These are phyloP conservation scores for Sycon ciliatum DNA, from an alignment of 37 sponge, comb jelly and placozoan genomes.

Conservation along the genomic window DNA sequence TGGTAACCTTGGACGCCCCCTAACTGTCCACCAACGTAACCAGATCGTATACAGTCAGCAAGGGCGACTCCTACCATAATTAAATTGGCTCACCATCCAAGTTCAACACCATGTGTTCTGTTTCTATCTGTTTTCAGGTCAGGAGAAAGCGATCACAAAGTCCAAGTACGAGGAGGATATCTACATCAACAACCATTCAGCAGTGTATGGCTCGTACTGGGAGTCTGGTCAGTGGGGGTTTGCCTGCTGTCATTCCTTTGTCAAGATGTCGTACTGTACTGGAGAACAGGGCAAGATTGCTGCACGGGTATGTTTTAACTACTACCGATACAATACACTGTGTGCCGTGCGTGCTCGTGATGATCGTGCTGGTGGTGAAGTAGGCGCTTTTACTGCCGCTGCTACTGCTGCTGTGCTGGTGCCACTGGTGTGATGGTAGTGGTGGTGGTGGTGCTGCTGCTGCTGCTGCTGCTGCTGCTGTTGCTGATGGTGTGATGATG, in stretches of 20 bases:
- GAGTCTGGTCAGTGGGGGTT: constrained; percentile 83
- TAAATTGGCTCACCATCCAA: too few relatives aligned
- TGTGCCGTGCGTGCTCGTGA: too few relatives aligned
- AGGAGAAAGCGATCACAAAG: constrained; percentile 86
- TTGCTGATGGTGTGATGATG: too few relatives aligned
- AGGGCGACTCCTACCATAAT: neutral
- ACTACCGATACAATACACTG: too few relatives aligned
- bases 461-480: too few relatives aligned
- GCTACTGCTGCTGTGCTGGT: too few relatives aligned
- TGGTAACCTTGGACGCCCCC: too few relatives aligned
- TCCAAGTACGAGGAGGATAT: constrained; percentile 91
- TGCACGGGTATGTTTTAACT: constrained; percentile 13
- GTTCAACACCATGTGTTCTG: neutral
- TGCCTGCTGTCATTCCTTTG: constrained; percentile 78
- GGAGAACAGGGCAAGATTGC: constrained; percentile 69
- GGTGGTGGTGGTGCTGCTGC: too few relatives aligned
- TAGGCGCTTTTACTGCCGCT: too few relatives aligned
- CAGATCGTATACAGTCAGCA: neutral
- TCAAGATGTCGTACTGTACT: constrained; percentile 85
- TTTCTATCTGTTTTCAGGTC: constrained; percentile 26
- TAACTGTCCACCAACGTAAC: too few relatives aligned
- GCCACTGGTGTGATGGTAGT: too few relatives aligned
- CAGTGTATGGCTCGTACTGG: constrained; percentile 97
- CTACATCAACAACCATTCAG: constrained; percentile 77
- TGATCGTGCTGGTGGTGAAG: too few relatives aligned